A percentile compares a stretch with the other conserved stretches of the same genome.
Evolutionary conservation across 2,888 invertebrate species (phyloP).

Genomic region (Scelioninae gen. 2): DNA sequence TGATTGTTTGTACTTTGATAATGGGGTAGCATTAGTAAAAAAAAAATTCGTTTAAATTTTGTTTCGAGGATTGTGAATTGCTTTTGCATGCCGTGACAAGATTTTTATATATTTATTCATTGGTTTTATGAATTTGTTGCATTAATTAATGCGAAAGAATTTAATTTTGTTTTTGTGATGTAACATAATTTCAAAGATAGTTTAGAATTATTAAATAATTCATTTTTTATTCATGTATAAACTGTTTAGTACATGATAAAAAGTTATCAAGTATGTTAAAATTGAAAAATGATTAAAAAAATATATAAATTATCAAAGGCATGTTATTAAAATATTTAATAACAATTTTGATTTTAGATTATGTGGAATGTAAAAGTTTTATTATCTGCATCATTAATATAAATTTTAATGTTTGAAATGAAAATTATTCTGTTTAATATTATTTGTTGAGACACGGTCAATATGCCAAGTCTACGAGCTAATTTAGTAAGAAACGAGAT

Average conservation of each 20-base stretch:
- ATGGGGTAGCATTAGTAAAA: slow-evolving; percentile 14
- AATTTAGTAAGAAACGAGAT: too few relatives aligned
- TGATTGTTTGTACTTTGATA: slow-evolving; percentile 32
- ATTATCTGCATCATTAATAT: background rate
- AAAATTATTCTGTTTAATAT: background rate
- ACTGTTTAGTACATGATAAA: slow-evolving; percentile 10
- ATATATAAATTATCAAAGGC: too few relatives aligned
- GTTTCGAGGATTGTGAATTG: background rate
- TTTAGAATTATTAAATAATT: too few relatives aligned
- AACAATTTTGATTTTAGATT: background rate
- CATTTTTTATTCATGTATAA: slow-evolving; percentile 11
- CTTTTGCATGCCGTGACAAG: background rate
- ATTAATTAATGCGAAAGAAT: too few relatives aligned
- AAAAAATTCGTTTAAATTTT: slow-evolving; percentile 5
- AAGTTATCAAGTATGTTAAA: background rate
- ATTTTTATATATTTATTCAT: too few relatives aligned
- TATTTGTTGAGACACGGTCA: too few relatives aligned
- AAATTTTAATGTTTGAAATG: background rate
- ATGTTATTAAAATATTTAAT: slow-evolving; percentile 2
- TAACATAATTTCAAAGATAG: too few relatives aligned
- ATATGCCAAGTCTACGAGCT: background rate
- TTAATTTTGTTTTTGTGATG: too few relatives aligned
- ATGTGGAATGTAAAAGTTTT: slow-evolving; percentile 1
- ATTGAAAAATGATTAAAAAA: too few relatives aligned
- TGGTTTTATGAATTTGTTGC: too few relatives aligned